Conservation (phyloP, 1,140 invertebrate species). For the Pinna nobilis region DNA sequence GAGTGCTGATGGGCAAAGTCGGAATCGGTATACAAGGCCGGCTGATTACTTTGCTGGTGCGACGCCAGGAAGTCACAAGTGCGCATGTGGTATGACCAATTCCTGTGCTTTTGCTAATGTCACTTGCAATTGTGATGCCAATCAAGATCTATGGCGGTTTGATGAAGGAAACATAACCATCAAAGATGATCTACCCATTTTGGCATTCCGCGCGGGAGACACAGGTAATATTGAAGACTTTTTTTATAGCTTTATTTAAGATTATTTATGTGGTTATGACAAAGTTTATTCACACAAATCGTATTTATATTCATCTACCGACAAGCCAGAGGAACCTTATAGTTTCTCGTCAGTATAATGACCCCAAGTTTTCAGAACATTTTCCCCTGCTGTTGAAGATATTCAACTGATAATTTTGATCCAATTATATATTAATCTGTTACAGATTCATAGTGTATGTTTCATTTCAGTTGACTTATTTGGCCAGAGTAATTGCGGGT, state of each 20-base stretch:
- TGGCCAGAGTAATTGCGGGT: no score
- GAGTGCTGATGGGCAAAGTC: background rate
- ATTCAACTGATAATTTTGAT: no score
- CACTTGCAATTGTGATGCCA: conserved; percentile 64
- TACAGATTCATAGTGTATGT: no score
- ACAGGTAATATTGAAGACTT: conserved; percentile 65
- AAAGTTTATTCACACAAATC: background rate
- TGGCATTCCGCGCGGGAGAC: conserved; percentile 62
- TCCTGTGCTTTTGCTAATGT: conserved; percentile 35
- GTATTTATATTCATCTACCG: background rate
- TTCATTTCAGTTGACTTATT: no score
- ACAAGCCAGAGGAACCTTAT: no score
- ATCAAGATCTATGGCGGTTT: conserved; percentile 55
- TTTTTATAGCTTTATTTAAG: background rate
- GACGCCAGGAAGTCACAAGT: conserved; percentile 45
- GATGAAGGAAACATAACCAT: conserved; percentile 62
- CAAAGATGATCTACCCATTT: conserved; percentile 62
- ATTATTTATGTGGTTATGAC: background rate
- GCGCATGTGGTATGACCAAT: conserved; percentile 59
- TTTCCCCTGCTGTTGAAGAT: no score
- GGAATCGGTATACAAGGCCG: background rate
- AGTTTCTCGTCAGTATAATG: no score
- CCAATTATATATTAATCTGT: no score
- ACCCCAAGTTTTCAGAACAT: background rate
- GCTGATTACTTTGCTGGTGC: conserved; percentile 64